Evolutionary conservation across 2,113 vertebrate species (phyloP), one percentile per base, ranked within the genome.

Genomic region (Mixornis gularis): DNA sequence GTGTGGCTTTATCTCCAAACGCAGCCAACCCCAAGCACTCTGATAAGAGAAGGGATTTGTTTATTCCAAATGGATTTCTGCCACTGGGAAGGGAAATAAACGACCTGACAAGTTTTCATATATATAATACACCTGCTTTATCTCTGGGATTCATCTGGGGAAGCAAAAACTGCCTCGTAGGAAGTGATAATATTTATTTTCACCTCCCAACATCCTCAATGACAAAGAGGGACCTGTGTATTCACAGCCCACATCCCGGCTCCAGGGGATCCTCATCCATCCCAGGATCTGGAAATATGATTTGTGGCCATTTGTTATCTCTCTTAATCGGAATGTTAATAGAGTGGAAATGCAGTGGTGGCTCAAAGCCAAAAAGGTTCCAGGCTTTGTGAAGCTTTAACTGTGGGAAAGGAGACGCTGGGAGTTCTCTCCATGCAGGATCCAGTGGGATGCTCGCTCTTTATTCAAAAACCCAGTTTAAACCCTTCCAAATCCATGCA

Each of bases 11-110:
- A 97, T 95, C 93, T 96, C 65, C 48, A 4, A 69, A 14, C 3
- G 3, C 92, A 96, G 91, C 76, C 82, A 78, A 52, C 91, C 30
- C 72, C 49, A 25, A 91, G 76, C 36, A 14, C 46, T 22, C 92
- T 6, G 94, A 95, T 96, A 97, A 94, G 79, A 62, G 71, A 3
- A 53, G 46, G 82, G 19, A 70, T 72, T 91, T 91, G 89, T 91
- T 96, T 91, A 51, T 79, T 77, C 66, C 72, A 24, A 91, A 92
- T 79, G 79, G 79, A 84, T 94, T 94, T 79, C 82, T 88, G 85
- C 89, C 59, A 43, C 87, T 63, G 82, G 72, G 52, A 88, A 80
- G 70, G 65, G 79, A 89, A 93, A 90, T 73, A 77, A 94, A 95
- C 48, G 79, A 46, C 55, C 92, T 89, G 90, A 66, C 69, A 36